Evolutionary conservation across 2,888 invertebrate species (phyloP).

Genomic region (Eilema caniola): DNA sequence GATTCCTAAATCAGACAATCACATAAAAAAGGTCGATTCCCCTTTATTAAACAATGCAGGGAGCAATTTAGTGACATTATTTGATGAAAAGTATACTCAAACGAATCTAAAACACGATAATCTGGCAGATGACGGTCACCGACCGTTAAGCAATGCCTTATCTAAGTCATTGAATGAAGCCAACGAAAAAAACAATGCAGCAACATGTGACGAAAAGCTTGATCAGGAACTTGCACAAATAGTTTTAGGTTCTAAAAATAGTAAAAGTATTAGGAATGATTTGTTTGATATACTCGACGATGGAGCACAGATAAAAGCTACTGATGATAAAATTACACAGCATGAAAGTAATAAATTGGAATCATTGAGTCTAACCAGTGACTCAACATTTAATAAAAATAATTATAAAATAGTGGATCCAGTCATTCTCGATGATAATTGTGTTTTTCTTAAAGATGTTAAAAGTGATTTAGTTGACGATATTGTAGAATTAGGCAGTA

Average conservation of each 20-base stretch:
- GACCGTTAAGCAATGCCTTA: neutral
- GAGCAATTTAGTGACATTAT: neutral
- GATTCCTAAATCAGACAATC: neutral
- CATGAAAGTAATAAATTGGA: conserved; percentile 6
- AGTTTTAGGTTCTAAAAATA: conserved; percentile 7
- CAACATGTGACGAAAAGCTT: neutral
- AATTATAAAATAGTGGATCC: neutral
- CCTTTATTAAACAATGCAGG: neutral
- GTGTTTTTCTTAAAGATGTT: conserved; percentile 7
- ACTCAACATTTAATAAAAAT: neutral
- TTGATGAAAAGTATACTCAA: neutral
- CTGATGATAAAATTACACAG: neutral
- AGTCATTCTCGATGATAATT: neutral
- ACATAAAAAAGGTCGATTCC: neutral
- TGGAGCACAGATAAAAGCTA: neutral
- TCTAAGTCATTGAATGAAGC: neutral
- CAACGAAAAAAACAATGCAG: neutral
- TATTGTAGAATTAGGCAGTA: conserved; percentile 24
- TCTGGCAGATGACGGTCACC: neutral
- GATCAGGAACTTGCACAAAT: conserved; percentile 12
- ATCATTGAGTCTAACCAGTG: neutral
- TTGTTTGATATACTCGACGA: conserved; percentile 12
- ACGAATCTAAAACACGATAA: neutral
- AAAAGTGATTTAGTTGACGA: conserved; percentile 23
- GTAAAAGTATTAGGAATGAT: neutral